phyloP scores from a whole-genome alignment of 2,888 invertebrate genomes.

The Sycophila texana region DNA sequence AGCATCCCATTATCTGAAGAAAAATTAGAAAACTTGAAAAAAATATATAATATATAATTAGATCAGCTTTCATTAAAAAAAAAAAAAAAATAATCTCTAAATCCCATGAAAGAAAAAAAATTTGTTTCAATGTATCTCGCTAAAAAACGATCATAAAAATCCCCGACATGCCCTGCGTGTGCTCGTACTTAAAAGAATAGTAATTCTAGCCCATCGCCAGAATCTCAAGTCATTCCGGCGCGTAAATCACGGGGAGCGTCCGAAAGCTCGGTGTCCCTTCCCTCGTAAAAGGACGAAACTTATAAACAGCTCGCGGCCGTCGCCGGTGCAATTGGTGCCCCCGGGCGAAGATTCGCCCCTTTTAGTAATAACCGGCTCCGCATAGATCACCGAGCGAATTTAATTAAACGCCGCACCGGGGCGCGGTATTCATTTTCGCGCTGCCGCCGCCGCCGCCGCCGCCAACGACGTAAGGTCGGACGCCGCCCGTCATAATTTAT shows the following conservation, averaged over 20 bases:
- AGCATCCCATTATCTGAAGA: too few species aligned
- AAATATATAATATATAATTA: too few species aligned
- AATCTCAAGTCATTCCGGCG: neutral
- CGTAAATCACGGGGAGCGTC: neutral
- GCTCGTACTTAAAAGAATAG: too few species aligned
- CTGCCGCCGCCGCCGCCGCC: neutral
- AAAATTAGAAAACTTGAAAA: too few species aligned
- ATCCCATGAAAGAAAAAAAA: too few species aligned
- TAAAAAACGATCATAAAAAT: too few species aligned
- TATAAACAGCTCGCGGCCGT: slow-evolving; percentile 41
- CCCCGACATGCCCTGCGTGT: too few species aligned
- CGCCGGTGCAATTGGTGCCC: neutral
- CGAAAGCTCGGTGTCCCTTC: neutral
- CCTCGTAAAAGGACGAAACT: slow-evolving; percentile 22
- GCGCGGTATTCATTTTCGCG: slow-evolving; percentile 60
- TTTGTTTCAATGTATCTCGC: too few species aligned
- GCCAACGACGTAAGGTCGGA: slow-evolving; percentile 9
- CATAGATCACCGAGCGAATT: slow-evolving; percentile 73
- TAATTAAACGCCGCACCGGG: slow-evolving; percentile 70
- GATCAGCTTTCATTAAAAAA: too few species aligned
- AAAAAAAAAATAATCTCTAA: too few species aligned
- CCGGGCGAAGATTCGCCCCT: slow-evolving; percentile 5
- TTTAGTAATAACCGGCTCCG: slow-evolving; percentile 54
- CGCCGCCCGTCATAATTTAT: slow-evolving; percentile 50
- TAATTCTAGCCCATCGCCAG: neutral